These are phyloP conservation scores for Eurosta solidaginis DNA, from an alignment of 1,140 invertebrate genomes.

Conservation along the genomic window DNA sequence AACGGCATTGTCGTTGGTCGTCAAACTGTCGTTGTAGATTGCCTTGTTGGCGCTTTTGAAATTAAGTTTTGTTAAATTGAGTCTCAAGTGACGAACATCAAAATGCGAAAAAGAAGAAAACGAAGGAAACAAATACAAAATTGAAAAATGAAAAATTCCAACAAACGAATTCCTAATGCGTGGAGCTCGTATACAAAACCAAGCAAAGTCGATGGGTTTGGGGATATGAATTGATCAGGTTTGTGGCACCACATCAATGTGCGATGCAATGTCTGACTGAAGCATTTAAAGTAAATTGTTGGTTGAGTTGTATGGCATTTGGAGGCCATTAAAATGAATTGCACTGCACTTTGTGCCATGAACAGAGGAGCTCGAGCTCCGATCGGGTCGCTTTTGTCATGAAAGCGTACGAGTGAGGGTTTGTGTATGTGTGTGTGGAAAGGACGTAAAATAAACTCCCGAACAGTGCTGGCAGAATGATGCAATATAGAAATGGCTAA, in stretches of 20 bases:
- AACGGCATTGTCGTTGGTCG: neutral
- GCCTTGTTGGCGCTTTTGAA: slow-evolving; percentile 36
- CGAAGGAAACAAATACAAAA: neutral
- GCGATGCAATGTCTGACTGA: slow-evolving; percentile 3
- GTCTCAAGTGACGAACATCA: slow-evolving; percentile 52
- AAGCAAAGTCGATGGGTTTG: too few relatives aligned
- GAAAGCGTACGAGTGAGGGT: too few relatives aligned
- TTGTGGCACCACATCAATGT: slow-evolving; percentile 9
- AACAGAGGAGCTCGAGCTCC: slow-evolving; percentile 45
- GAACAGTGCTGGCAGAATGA: slow-evolving; percentile 3
- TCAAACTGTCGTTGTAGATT: neutral
- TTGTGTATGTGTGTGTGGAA: neutral
- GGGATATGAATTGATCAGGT: slow-evolving; percentile 24
- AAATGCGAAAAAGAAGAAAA: neutral
- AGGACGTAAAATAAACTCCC: slow-evolving; percentile 27
- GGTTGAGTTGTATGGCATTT: slow-evolving; percentile 1
- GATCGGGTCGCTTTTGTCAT: neutral
- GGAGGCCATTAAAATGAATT: slow-evolving; percentile 56
- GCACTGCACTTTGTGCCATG: slow-evolving; percentile 58
- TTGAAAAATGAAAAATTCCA: slow-evolving; percentile 29
- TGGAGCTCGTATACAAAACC: too few relatives aligned
- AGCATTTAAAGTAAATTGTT: slow-evolving; percentile 26
- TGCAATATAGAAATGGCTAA: slow-evolving; percentile 23
- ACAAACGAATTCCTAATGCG: slow-evolving; percentile 27
- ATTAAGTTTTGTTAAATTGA: slow-evolving; percentile 58